Evolutionary conservation across 2,888 invertebrate species (phyloP).

Genomic region (Danaus chrysippus): DNA sequence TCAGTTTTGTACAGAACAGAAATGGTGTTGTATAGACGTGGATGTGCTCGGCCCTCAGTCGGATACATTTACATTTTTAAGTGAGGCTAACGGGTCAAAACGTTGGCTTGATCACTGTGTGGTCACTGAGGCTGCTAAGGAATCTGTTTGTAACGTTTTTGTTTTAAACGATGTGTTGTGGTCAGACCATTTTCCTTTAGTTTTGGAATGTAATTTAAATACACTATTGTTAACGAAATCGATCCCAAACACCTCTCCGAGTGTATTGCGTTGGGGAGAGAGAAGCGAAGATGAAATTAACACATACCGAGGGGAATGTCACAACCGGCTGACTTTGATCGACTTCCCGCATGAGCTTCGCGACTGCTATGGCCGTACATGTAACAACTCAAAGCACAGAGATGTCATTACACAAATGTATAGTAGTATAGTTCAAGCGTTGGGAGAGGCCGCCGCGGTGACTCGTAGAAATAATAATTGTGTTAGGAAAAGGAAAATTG

Average conservation of each 20-base stretch:
- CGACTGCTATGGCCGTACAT: background rate
- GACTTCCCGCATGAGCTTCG: conserved; percentile 4
- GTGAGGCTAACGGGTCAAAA: conserved; percentile 29
- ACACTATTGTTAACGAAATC: conserved; percentile 13
- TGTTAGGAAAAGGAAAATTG: background rate
- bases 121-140: conserved; percentile 17
- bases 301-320: conserved; percentile 7
- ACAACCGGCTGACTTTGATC: background rate
- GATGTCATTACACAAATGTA: background rate
- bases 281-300: conserved; percentile 9
- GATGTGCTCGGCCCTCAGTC: conserved; percentile 13
- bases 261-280: conserved; percentile 12
- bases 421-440: background rate
- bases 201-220: conserved; percentile 26
- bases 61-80: conserved; percentile 28
- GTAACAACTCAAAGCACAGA: background rate
- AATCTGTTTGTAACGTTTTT: conserved; percentile 12
- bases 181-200: conserved; percentile 31
- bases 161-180: conserved; percentile 23
- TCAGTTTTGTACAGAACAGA: conserved; percentile 25
- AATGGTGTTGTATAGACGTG: conserved; percentile 28
- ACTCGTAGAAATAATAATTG: background rate
- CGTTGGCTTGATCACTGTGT: conserved; percentile 34
- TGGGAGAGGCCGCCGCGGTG: background rate
- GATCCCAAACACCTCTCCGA: background rate